These are phyloP conservation scores for Microtus ochrogaster DNA, from an alignment of 2,113 vertebrate species.

Conservation along the genomic window DNA sequence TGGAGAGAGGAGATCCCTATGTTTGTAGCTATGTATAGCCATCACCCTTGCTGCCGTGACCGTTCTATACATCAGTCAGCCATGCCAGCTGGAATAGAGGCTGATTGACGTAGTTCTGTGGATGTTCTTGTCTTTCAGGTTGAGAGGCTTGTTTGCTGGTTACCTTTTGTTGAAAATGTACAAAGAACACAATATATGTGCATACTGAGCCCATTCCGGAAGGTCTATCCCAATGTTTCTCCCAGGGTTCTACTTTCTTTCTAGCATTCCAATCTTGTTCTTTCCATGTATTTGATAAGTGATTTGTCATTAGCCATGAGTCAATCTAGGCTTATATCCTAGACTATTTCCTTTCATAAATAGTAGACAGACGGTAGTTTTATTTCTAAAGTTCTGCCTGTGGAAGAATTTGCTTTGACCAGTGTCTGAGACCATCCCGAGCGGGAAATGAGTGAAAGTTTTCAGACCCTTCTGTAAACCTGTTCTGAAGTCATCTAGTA, in stretches of 20 bases:
- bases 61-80: not conserved
- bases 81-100: not conserved
- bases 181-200: not conserved
- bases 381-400: not conserved
- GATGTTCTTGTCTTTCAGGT: not conserved
- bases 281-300: not conserved
- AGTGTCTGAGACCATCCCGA: not conserved
- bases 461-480: not conserved
- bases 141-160: not conserved
- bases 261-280: not conserved
- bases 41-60: not conserved
- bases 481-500: not conserved
- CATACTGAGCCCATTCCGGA: not conserved
- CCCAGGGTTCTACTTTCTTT: slow-evolving; percentile 25
- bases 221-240: not conserved
- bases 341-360: not conserved
- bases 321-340: not conserved
- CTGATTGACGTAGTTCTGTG: not conserved
- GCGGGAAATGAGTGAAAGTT: not conserved
- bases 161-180: slow-evolving; percentile 1
- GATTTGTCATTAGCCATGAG: not conserved
- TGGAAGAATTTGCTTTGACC: not conserved
- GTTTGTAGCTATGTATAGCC: not conserved
- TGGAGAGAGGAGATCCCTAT: not conserved
- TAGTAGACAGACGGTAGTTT: not conserved